Evolutionary conservation across 2,888 invertebrate genomes (phyloP), one percentile per base, ranked within the genome.

Genomic region (Spialia ferax): DNA sequence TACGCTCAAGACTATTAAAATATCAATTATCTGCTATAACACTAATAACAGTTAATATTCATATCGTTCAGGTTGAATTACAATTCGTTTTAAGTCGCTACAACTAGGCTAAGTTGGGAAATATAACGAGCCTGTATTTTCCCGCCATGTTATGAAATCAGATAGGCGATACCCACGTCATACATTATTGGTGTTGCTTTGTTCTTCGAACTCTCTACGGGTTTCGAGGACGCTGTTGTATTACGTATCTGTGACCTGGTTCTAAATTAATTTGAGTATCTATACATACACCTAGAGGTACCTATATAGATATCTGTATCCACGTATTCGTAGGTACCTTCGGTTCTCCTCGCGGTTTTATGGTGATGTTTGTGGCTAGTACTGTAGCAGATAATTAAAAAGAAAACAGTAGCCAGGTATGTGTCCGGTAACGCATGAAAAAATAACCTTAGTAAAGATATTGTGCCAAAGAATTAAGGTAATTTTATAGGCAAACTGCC

Each of bases 171-270:
- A 35, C 13, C 2, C 11, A 11, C 35, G 35, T 35, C 13, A 35
- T 35, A 35, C 38, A 15, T 42, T 15, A 42, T 42, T 42, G 38
- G 38, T 42, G 38, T 42, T 3, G 38, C n/a, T 15, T 42, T 42
- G 38, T 42, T 42, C 38, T 42, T 42, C n/a, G 38, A 42, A 42
- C n/a, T 42, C 38, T 42, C 38, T 42, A 42, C 38, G 38, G 38
- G 15, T 6, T 42, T 42, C 38, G 38, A 42, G n/a, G 38, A 42
- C 38, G 5, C 38, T 42, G 38, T 15, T 42, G 6, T 42, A 13
- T 13, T 35, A 35, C 35, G 35, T 42, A 1, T 42, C n/a, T 35
- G 15, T 42, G 38, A 15, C 38, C 15, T 42, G 38, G 38, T 42
- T 42, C n/a, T n/a, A 2, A 11, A 42, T 42, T 42, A 42, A 42